Evolutionary conservation across 2,797 vertebrate species (phyloP), one percentile per base, ranked within the genome.

Genomic region (Argentina silus): DNA sequence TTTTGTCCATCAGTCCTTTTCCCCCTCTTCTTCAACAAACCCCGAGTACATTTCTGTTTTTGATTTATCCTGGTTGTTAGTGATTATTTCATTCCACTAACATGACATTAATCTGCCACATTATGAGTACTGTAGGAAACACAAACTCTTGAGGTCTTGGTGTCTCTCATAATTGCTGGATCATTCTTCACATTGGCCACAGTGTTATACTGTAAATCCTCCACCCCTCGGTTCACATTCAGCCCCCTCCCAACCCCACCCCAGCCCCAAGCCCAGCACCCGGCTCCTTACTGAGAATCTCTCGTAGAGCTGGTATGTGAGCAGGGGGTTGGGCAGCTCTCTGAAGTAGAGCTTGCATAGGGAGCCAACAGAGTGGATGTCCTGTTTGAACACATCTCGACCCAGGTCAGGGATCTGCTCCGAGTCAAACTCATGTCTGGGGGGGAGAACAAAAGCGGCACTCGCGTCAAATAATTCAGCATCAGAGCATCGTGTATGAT

Each of bases 311-410:
- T 99, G 98, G 78, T 99, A 99, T 78, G 98, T 99, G 78, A 99
- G 96, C 81, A 99, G 93, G 15, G 98, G 98, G 88, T 99, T 99
- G 1, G 98, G 98, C 55, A 99, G 96, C 85, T 99, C 98, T 0
- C 97, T 94, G 89, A 99, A 99, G 88, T 98, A 99, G 10, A 99
- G 96, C 81, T 99, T 99, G 88, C 98, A 99, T 42, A 99, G 95
- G 7, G 97, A 99, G 62, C 98, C 96, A 86, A 99, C 97, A 0
- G 96, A 99, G 86, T 99, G 97, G 79, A 99, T 99, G 78, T 99
- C 98, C 84, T 98, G 98, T 81, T 96, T 95, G 77, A 97, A 99
- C 7, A 94, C 89, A 14, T 99, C 98, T 89, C 96, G 97, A 2
- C 93, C 98, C 87, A 99, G 89, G 93, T 99, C 97, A 57, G 98